phyloP scores from a whole-genome alignment of 2,888 invertebrate species.

The Atethmia centrago region DNA sequence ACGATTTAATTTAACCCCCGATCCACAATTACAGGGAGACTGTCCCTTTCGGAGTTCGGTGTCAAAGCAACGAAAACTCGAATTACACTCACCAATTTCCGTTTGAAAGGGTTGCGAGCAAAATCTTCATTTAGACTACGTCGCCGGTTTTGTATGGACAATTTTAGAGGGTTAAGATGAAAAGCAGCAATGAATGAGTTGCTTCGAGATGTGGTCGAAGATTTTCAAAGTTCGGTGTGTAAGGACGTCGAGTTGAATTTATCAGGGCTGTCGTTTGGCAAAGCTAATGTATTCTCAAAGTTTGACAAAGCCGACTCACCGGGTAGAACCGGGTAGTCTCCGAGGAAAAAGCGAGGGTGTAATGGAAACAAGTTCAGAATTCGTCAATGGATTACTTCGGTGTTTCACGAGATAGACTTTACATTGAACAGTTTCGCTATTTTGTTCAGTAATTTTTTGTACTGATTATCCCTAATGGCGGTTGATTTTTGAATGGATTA shows the following conservation, averaged over 20 bases:
- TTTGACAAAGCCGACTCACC: conserved; percentile 83
- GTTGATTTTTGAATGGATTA: conserved; percentile 29
- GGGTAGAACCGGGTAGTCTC: conserved; percentile 75
- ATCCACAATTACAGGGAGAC: conserved; percentile 81
- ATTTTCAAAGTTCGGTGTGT: conserved; percentile 26
- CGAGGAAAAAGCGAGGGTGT: conserved; percentile 79
- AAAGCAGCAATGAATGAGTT: conserved; percentile 62
- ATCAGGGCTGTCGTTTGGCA: conserved; percentile 82
- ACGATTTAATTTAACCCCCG: conserved; percentile 80
- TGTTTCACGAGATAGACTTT: conserved; percentile 56
- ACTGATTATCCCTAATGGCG: conserved; percentile 45
- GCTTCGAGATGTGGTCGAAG: conserved; percentile 35
- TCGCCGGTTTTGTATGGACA: conserved; percentile 50
- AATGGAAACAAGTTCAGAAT: conserved; percentile 84
- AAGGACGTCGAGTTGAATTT: conserved; percentile 80
- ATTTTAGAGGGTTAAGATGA: conserved; percentile 11
- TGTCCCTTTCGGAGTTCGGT: conserved; percentile 79
- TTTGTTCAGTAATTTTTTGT: conserved; percentile 55
- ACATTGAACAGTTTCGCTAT: conserved; percentile 54
- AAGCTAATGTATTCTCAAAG: conserved; percentile 87
- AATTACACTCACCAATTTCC: conserved; percentile 68
- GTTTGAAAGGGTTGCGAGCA: conserved; percentile 61
- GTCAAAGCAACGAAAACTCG: conserved; percentile 78
- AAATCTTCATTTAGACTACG: conserved; percentile 61
- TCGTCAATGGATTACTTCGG: conserved; percentile 79